Conservation (phyloP, 2,113 vertebrate genomes). For the Crotophaga sulcirostris region DNA sequence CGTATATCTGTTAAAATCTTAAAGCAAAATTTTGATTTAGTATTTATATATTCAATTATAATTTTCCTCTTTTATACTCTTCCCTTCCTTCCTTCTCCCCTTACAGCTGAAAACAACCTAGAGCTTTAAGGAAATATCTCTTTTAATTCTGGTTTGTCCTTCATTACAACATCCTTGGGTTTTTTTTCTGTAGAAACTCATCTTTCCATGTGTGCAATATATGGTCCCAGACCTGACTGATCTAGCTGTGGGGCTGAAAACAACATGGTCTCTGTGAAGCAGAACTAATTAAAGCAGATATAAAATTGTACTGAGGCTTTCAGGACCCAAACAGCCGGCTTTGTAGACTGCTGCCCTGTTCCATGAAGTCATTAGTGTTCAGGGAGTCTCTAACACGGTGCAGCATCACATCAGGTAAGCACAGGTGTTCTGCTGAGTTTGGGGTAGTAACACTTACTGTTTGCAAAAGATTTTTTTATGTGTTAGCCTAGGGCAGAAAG, state of each 20-base stretch:
- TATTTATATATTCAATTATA: neutral
- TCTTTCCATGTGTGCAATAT: neutral
- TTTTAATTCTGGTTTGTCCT: neutral
- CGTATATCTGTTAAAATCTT: neutral
- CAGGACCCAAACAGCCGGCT: neutral
- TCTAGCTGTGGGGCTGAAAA: neutral
- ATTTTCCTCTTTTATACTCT: neutral
- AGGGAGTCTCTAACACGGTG: neutral
- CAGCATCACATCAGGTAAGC: neutral
- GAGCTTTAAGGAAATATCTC: neutral
- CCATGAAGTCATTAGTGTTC: neutral
- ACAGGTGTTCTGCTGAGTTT: neutral
- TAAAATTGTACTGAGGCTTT: neutral
- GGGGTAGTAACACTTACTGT: neutral
- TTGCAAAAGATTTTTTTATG: neutral
- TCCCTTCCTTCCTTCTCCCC: neutral
- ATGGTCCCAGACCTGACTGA: neutral
- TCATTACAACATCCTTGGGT: neutral
- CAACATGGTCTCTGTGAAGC: neutral
- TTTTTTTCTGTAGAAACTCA: neutral
- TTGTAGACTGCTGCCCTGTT: neutral
- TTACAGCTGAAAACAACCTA: neutral
- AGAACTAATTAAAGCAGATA: constrained; percentile 15
- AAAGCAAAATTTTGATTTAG: neutral
- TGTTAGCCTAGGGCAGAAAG: neutral